Evolutionary conservation across 2,113 vertebrate species (phyloP).

Genomic region (Cheilinus undulatus): DNA sequence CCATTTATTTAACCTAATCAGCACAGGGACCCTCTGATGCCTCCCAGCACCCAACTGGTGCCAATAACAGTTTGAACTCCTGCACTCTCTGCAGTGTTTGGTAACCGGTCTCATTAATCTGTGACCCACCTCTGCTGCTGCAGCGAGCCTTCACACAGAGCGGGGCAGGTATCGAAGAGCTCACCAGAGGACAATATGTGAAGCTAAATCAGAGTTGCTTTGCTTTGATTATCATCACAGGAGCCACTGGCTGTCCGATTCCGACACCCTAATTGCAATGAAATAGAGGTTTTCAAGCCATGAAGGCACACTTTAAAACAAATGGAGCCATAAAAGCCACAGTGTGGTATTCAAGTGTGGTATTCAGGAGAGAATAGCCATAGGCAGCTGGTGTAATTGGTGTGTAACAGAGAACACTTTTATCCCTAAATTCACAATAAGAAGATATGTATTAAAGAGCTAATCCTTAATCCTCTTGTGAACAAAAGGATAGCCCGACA

Average conservation of each 20-base stretch:
- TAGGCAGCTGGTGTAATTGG: neutral
- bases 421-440: neutral
- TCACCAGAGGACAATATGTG: conserved; percentile 11
- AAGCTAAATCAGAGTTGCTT: conserved; percentile 10
- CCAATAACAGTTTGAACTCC: conserved; percentile 5
- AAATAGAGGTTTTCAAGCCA: conserved; percentile 1
- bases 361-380: neutral
- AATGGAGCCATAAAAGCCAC: conserved; percentile 12
- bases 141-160: neutral
- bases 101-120: neutral
- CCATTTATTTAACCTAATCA: neutral
- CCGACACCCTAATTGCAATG: conserved; percentile 13
- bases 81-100: conserved; percentile 3
- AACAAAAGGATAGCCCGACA: neutral
- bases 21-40: neutral
- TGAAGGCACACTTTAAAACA: conserved; percentile 8
- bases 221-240: conserved; percentile 30
- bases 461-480: neutral
- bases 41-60: neutral
- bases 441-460: neutral
- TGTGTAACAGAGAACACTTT: conserved; percentile 6
- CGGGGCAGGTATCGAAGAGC: neutral
- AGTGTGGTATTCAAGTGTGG: conserved; percentile 2
- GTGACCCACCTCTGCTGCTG: neutral
- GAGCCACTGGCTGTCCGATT: neutral